These are phyloP conservation scores for Echinometra lucunter DNA, from an alignment of 53 echinoderm and acorn worm species.

Conservation along the genomic window DNA sequence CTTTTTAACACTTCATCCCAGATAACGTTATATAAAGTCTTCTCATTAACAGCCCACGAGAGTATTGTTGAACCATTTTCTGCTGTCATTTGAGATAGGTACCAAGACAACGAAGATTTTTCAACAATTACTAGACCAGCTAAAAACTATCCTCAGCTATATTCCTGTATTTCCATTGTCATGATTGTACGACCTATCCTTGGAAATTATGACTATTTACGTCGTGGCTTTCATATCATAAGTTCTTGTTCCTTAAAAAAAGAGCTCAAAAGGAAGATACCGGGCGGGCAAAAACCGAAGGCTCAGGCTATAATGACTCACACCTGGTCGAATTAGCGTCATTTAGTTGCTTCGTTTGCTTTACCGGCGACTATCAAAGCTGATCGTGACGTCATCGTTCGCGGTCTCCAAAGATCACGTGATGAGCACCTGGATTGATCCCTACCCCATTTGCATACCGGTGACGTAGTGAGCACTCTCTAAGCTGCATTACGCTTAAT, in stretches of 20 bases:
- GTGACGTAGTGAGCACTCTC: neutral
- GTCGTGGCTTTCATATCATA: neutral
- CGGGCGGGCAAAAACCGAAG: neutral
- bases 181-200: neutral
- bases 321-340: slow-evolving; percentile 64
- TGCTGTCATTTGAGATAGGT: too few relatives aligned
- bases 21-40: too few relatives aligned
- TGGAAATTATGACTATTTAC: neutral
- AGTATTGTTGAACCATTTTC: too few relatives aligned
- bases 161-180: neutral
- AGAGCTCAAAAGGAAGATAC: neutral
- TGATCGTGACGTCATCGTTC: slow-evolving; percentile 28
- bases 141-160: too few relatives aligned
- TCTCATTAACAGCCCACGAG: too few relatives aligned
- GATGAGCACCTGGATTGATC: slow-evolving; percentile 2
- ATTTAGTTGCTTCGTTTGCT: slow-evolving; percentile 53
- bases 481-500: neutral
- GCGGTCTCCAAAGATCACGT: slow-evolving; percentile 2
- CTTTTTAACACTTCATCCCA: too few relatives aligned
- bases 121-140: too few relatives aligned
- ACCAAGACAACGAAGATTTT: too few relatives aligned
- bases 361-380: slow-evolving; percentile 48
- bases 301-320: neutral
- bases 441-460: neutral
- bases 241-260: neutral